Evolutionary conservation across 2,888 invertebrate species (phyloP).

Genomic region (Ferrisia virgata): DNA sequence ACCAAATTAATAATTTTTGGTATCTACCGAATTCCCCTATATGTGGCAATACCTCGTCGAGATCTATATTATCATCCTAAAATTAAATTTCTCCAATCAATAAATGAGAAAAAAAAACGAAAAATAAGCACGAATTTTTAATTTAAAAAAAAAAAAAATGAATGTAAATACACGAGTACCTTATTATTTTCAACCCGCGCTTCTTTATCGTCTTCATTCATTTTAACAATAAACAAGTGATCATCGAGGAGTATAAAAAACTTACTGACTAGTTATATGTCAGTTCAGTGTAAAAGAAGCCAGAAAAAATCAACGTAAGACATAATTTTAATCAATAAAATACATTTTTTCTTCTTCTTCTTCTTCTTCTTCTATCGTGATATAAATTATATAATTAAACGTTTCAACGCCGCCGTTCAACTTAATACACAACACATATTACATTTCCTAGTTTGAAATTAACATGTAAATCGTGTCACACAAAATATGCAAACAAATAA

Average conservation of each 20-base stretch:
- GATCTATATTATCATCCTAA: slow-evolving; percentile 65
- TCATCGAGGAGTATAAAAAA: neutral
- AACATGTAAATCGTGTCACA: neutral
- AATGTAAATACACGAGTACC: slow-evolving; percentile 2
- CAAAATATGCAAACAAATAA: neutral
- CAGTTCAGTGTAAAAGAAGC: slow-evolving; percentile 35
- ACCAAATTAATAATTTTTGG: slow-evolving; percentile 78
- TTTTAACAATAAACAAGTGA: neutral
- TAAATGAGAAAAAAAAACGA: no score
- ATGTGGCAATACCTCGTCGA: slow-evolving; percentile 79
- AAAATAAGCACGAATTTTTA: neutral
- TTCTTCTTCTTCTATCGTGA: neutral
- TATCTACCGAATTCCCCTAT: slow-evolving; percentile 88
- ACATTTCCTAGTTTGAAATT: neutral
- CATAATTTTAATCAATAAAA: slow-evolving; percentile 42
- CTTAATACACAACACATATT: neutral
- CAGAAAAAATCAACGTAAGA: slow-evolving; percentile 35
- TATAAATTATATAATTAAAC: neutral
- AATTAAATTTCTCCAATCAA: slow-evolving; percentile 49
- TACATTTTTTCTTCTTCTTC: neutral
- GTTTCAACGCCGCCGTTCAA: neutral
- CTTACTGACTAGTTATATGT: neutral
- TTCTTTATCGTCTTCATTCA: slow-evolving; percentile 24
- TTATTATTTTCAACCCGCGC: slow-evolving; percentile 31
- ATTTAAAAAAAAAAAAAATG: neutral